These are phyloP conservation scores for Urechis unicinctus DNA, from an alignment of 2,888 invertebrate species.

Conservation along the genomic window DNA sequence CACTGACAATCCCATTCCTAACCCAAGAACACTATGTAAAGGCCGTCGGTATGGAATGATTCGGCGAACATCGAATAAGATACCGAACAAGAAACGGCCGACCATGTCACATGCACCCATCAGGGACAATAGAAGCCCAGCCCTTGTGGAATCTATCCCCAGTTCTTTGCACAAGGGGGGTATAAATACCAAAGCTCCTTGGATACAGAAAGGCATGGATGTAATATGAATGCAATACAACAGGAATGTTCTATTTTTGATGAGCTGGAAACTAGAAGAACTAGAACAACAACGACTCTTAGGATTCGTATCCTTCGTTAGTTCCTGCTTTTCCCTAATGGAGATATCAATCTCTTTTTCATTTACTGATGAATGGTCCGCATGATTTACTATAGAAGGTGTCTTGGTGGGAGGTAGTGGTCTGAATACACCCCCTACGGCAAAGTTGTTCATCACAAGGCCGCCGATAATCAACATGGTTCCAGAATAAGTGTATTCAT, in stretches of 20 bases:
- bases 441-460: constrained; percentile 9
- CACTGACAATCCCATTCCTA: constrained; percentile 18
- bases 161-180: constrained; percentile 25
- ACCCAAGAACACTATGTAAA: too few relatives aligned
- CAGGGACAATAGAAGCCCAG: constrained; percentile 70
- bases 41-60: too few relatives aligned
- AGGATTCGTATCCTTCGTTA: too few relatives aligned
- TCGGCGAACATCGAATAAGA: constrained; percentile 31
- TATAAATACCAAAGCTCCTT: constrained; percentile 26
- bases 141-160: constrained; percentile 27
- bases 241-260: too few relatives aligned
- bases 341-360: too few relatives aligned
- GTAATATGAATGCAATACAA: constrained; percentile 9
- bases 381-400: too few relatives aligned
- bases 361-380: too few relatives aligned
- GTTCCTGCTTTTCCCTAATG: too few relatives aligned
- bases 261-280: too few relatives aligned
- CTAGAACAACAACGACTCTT: too few relatives aligned
- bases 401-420: too few relatives aligned
- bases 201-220: constrained; percentile 12
- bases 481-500: constrained; percentile 10
- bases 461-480: constrained; percentile 16
- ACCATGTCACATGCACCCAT: constrained; percentile 87
- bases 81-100: constrained; percentile 63
- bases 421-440: constrained; percentile 13